These are phyloP conservation scores for Mustela nigripes DNA, from an alignment of 2,113 vertebrate genomes.

Conservation along the genomic window DNA sequence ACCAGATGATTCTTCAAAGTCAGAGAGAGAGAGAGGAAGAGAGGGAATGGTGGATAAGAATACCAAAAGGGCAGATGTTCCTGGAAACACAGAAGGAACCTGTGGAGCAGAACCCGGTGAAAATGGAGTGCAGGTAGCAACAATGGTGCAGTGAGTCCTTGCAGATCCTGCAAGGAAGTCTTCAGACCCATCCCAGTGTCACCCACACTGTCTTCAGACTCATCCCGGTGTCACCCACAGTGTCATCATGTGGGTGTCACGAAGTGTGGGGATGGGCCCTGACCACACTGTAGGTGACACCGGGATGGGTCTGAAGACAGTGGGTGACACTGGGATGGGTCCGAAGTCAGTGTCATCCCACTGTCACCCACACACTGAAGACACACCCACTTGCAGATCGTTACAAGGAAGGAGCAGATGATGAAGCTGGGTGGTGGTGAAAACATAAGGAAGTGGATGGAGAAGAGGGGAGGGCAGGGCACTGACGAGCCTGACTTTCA, in stretches of 20 bases:
- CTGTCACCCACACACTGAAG: too few species aligned
- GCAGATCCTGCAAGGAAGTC: background rate
- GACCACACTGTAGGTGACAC: too few species aligned
- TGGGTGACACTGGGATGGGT: too few species aligned
- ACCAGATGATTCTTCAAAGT: constrained; percentile 5
- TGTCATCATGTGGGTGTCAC: too few species aligned
- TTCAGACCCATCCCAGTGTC: too few species aligned
- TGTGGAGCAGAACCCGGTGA: background rate
- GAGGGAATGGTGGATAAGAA: background rate
- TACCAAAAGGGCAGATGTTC: background rate
- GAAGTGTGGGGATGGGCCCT: too few species aligned
- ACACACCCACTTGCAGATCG: too few species aligned
- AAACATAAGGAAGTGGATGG: background rate
- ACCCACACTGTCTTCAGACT: too few species aligned
- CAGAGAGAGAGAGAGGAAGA: background rate
- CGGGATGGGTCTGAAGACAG: too few species aligned
- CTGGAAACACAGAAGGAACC: background rate
- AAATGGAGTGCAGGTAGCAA: background rate
- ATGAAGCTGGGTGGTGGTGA: background rate
- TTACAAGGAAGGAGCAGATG: background rate
- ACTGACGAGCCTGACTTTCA: constrained; percentile 36
- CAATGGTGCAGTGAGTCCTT: background rate
- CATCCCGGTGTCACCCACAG: too few species aligned
- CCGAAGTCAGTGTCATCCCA: too few species aligned
- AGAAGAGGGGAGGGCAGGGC: background rate